Evolutionary conservation across 2,888 invertebrate genomes (phyloP).

Genomic region (Muscina levida): DNA sequence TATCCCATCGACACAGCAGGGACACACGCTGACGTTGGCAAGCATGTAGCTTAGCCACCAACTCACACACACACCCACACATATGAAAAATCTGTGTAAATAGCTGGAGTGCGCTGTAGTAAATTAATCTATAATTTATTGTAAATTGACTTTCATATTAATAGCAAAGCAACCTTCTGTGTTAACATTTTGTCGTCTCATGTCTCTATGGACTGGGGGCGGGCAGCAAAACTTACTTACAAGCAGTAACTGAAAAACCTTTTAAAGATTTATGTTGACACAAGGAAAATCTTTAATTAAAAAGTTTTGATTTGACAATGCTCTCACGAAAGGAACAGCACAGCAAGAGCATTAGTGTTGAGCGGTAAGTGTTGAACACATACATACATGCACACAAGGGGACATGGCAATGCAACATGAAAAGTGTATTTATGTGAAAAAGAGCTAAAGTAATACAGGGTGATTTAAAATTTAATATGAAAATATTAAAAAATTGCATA

Average conservation of each 20-base stretch:
- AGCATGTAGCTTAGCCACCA: too few relatives aligned
- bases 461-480: too few relatives aligned
- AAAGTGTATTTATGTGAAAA: too few relatives aligned
- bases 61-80: constrained; percentile 7
- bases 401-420: too few relatives aligned
- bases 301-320: constrained; percentile 47
- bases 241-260: constrained; percentile 29
- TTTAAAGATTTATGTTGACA: constrained; percentile 42
- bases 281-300: constrained; percentile 48
- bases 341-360: background rate
- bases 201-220: constrained; percentile 23
- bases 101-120: background rate
- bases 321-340: background rate
- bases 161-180: constrained; percentile 20
- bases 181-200: background rate
- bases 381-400: background rate
- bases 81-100: background rate
- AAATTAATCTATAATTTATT: constrained; percentile 50
- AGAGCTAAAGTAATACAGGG: too few relatives aligned
- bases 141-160: constrained; percentile 48
- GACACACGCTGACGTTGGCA: background rate
- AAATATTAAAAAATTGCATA: too few relatives aligned
- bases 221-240: background rate
- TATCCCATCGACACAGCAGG: background rate
- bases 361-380: background rate